Evolutionary conservation across 2,797 vertebrate genomes (phyloP).

Genomic region (Hylomyscus alleni): DNA sequence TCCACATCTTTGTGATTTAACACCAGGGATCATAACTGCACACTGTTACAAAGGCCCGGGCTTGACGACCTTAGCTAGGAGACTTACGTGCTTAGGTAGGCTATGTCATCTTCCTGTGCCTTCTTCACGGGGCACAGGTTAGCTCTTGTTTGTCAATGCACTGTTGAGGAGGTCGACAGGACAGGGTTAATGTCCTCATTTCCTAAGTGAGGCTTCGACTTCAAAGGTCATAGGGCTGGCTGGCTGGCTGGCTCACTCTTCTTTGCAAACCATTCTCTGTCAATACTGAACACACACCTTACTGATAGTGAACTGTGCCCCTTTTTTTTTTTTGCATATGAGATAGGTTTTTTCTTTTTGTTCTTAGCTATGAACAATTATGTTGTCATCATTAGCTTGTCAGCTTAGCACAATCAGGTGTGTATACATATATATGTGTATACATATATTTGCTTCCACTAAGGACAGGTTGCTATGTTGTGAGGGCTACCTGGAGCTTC

Average conservation of each 20-base stretch:
- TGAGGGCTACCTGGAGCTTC: not conserved
- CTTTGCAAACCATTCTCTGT: slow-evolving; percentile 30
- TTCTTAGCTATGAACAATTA: slow-evolving; percentile 46
- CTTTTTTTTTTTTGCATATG: not conserved
- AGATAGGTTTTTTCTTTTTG: slow-evolving; percentile 38
- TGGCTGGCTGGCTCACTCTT: not conserved
- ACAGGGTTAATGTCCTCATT: slow-evolving; percentile 28
- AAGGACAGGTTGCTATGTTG: slow-evolving; percentile 8
- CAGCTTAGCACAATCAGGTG: not conserved
- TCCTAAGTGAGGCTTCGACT: not conserved
- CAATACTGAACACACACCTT: slow-evolving; percentile 53
- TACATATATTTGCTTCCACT: not conserved
- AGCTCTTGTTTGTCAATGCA: slow-evolving; percentile 55
- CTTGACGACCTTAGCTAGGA: not conserved
- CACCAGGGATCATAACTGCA: slow-evolving; percentile 23
- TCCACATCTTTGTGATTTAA: slow-evolving; percentile 45
- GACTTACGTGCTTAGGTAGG: not conserved
- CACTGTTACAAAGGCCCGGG: not conserved
- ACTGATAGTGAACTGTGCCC: not conserved
- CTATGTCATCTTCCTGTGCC: not conserved
- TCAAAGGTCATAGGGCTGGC: slow-evolving; percentile 22
- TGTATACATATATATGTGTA: not conserved
- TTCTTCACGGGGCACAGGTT: slow-evolving; percentile 12
- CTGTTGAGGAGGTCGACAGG: not conserved
- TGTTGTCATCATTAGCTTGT: slow-evolving; percentile 49